A percentile compares a stretch with the other conserved stretches of the same genome.
These are phyloP conservation scores for Vultur gryphus DNA, from an alignment of 2,797 vertebrate species.

Conservation along the genomic window DNA sequence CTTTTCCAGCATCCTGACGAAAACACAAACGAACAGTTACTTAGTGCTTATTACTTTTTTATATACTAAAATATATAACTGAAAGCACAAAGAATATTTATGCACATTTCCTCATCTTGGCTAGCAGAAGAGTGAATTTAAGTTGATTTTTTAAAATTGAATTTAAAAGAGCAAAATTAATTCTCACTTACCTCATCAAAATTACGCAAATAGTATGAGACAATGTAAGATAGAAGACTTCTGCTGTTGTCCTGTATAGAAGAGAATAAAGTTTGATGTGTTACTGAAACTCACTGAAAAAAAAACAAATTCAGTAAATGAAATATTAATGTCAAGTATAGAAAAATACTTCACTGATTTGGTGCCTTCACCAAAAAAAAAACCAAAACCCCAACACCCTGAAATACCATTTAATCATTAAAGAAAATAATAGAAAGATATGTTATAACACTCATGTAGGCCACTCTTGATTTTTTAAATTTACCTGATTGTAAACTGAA, in stretches of 20 bases:
- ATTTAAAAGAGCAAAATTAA: neutral
- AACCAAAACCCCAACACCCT: neutral
- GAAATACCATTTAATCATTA: neutral
- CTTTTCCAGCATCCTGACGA: conserved; percentile 88
- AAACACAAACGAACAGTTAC: neutral
- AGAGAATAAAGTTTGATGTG: neutral
- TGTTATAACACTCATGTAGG: neutral
- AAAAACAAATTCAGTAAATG: neutral
- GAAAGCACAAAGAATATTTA: neutral
- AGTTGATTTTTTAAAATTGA: neutral
- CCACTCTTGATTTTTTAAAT: neutral
- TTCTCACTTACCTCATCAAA: conserved; percentile 89
- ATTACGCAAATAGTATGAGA: conserved; percentile 92
- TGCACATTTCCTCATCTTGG: neutral
- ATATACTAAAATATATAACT: neutral
- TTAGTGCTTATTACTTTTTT: neutral
- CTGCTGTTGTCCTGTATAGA: conserved; percentile 85
- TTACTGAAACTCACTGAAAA: neutral
- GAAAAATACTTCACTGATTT: neutral
- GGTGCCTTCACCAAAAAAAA: neutral
- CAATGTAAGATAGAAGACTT: conserved; percentile 91
- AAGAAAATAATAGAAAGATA: neutral
- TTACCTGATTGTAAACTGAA: neutral
- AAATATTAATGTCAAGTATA: neutral
- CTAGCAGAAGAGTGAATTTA: neutral